Base-by-base conservation (phyloP, 92 coral and sea anemone genomes). In the Metridium senile region DNA sequence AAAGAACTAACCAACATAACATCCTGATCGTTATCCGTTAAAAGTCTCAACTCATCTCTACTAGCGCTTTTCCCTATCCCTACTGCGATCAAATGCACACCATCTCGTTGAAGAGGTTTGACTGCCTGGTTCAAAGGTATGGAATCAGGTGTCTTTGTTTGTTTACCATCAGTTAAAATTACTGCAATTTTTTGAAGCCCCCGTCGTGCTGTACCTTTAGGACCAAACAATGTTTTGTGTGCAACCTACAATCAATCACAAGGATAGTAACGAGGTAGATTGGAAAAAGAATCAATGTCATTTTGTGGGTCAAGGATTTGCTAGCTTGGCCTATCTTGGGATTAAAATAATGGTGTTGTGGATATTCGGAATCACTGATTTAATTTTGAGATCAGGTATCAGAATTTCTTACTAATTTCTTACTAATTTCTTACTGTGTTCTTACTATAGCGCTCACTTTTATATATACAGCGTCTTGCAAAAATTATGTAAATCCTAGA, bases 141-240 rank as follows among this genome's bases (percentile, higher is more conserved):
- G 23, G 86, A 45, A 0, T 68, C 70, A 9, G 67, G 0, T 20
- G 67, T 59, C 22, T 47, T 34, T 10, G 90, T 81, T 68, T 86
- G 90, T 51, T 76, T 71, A 23, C 89, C 92, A 62, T 88, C 97
- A 1, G 93, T 88, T 18, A 93, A 57, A 72, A 91, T 80, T 6
- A 93, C 64, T 18, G 84, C 84, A 49, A 88, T 59, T 77, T 80
- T 91, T 26, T 91, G 98, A 21, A 85, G 81, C 18, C 93, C 91
- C 28, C 85, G 83, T 4, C 97, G 85, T 35, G 91, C 84, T 29
- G 83, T 75, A 21, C 58, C 83, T 28, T 74, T 86, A 39, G 77
- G 25, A 58, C 81, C 71, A 79, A 93, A 93, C 47, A 91, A 47
- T 18, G 88, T 88, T 31, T 76, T 53, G 54, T 72, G 58, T 9